Percentiles rank a stretch among this genome's conserved stretches.
phyloP scores from a whole-genome alignment of 2,888 invertebrate species.

The Ophraella communa region DNA sequence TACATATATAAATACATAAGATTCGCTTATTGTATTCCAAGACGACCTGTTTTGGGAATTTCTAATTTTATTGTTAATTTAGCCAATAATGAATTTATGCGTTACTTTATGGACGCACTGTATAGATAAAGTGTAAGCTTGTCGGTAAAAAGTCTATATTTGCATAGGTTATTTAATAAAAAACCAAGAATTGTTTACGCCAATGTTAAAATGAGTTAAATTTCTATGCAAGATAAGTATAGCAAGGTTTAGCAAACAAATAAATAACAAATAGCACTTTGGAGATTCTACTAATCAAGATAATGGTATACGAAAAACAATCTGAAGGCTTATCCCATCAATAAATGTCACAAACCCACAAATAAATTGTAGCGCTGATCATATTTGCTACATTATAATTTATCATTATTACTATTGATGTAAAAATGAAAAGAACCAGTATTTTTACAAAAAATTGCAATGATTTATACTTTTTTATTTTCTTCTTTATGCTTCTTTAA shows the following conservation, averaged over 20 bases:
- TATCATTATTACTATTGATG: conserved; percentile 11
- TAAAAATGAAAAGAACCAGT: background rate
- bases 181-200: background rate
- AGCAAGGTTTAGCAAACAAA: background rate
- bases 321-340: conserved; percentile 14
- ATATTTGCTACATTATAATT: conserved; percentile 8
- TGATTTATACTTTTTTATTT: no score
- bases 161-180: no score
- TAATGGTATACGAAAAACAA: conserved; percentile 21
- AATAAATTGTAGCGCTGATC: conserved; percentile 19
- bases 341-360: conserved; percentile 24
- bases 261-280: conserved; percentile 13
- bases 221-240: background rate
- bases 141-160: no score
- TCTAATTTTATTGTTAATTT: no score
- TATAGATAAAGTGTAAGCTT: no score
- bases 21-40: no score
- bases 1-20: no score
- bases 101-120: no score
- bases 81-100: no score
- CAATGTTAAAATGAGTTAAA: background rate
- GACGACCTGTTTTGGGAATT: no score
- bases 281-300: conserved; percentile 9
- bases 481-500: no score
- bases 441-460: no score